Percentiles rank a stretch among this genome's conserved stretches.
Conservation (phyloP, 2,797 vertebrate genomes). For the Poecilia gillii region DNA sequence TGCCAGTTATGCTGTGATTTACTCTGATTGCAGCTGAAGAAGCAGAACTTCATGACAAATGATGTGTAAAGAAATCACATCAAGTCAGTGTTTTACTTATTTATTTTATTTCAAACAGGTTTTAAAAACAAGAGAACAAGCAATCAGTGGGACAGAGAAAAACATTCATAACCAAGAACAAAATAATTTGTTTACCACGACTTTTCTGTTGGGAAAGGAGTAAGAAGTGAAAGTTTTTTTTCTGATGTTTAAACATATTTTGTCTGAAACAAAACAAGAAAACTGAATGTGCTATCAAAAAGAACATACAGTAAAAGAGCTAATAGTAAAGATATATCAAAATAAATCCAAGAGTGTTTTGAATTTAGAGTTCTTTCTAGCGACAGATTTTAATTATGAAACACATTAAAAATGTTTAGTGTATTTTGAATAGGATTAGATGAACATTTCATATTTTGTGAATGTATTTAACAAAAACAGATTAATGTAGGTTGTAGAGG, state of each 20-base stretch:
- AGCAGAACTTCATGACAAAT: background rate
- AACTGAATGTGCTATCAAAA: background rate
- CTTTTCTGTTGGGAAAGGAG: no score
- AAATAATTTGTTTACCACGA: no score
- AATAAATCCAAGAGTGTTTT: background rate
- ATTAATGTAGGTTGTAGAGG: background rate
- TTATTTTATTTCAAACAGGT: no score
- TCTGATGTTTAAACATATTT: background rate
- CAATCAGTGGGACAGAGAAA: no score
- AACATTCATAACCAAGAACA: no score
- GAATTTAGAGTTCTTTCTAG: background rate
- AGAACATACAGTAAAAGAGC: background rate
- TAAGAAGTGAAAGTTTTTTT: no score
- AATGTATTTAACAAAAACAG: background rate
- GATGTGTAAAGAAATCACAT: background rate
- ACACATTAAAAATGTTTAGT: background rate
- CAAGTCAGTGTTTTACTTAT: background rate
- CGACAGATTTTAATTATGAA: background rate
- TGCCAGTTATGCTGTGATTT: slow-evolving; percentile 7
- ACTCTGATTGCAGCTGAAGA: background rate
- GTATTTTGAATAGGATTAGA: background rate
- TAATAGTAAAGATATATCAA: background rate
- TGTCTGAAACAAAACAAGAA: background rate
- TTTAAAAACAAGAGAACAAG: no score
- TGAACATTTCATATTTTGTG: background rate